Evolutionary conservation across 2,113 vertebrate genomes (phyloP).

Genomic region (Equus przewalskii): DNA sequence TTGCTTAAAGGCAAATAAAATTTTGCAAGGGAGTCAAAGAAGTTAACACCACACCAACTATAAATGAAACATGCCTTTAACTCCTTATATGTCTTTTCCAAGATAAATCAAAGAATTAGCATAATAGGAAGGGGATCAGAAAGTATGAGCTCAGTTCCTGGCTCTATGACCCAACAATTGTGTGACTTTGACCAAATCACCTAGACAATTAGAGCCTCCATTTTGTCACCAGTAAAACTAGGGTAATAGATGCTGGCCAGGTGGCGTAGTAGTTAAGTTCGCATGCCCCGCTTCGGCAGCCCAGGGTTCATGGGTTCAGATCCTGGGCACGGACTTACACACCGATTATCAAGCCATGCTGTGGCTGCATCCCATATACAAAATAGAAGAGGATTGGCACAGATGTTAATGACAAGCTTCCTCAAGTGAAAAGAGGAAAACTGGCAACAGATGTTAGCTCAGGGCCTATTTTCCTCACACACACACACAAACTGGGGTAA

Average conservation of each 20-base stretch:
- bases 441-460: too few species aligned
- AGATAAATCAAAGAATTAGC: constrained; percentile 39
- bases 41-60: not conserved
- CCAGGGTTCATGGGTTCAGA: too few species aligned
- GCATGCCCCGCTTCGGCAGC: too few species aligned
- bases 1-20: constrained; percentile 14
- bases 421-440: too few species aligned
- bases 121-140: not conserved
- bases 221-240: constrained; percentile 35
- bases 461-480: too few species aligned
- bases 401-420: too few species aligned
- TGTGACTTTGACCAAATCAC: constrained; percentile 36
- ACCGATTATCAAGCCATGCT: too few species aligned
- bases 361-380: too few species aligned
- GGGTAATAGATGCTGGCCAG: not conserved
- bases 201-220: not conserved
- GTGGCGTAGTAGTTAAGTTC: too few species aligned
- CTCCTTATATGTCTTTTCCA: not conserved
- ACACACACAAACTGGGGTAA: not conserved
- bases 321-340: too few species aligned
- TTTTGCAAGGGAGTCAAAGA: not conserved
- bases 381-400: too few species aligned
- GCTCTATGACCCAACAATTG: not conserved
- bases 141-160: not conserved
- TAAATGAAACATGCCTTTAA: constrained; percentile 22